Evolutionary conservation across 1,140 invertebrate genomes (phyloP), one percentile per base, ranked within the genome.

Genomic region (Yoshiicerus persimilis): DNA sequence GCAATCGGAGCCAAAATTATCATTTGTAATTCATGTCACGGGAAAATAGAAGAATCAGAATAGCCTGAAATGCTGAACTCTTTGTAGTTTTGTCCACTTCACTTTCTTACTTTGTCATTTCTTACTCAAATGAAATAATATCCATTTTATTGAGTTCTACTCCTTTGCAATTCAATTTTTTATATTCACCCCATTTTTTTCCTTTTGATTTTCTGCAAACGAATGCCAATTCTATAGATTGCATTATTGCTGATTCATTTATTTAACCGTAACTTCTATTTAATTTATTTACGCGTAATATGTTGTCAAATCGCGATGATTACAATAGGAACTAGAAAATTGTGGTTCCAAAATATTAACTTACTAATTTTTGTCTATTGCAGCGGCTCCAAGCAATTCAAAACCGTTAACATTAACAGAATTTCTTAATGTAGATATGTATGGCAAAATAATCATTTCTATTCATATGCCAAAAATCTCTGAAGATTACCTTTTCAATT

Each of bases 241-340:
- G n/a, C n/a, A n/a, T n/a, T n/a, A n/a, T n/a, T n/a, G n/a, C n/a
- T n/a, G n/a, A n/a, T n/a, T 47, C 66, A 93, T 6, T 88, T 88
- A n/a, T 91, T 93, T 38, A 84, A 47, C 95, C 92, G 5, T 34
- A 36, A 83, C 20, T 32, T 30, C 84, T 23, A 84, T n/a, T 96
- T 95, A 87, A 93, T 96, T n/a, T n/a, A 23, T 8, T 8, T 66
- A 8, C 39, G 39, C 13, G 13, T 41, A 8, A 6, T 41, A 6
- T 41, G 39, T 8, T 8, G 6, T 41, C 39, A 6, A 41, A 8
- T 41, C 6, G 20, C 94, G 20, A 95, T n/a, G n/a, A n/a, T n/a
- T n/a, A n/a, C n/a, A 95, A 0, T 96, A 97, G 92, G 87, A 93
- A 23, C 95, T 93, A 91, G 13, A 41, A 41, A 41, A 41, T 41